These are phyloP conservation scores for Phrynocephalus vlangalii DNA, from an alignment of 2,797 vertebrate species.

Conservation along the genomic window DNA sequence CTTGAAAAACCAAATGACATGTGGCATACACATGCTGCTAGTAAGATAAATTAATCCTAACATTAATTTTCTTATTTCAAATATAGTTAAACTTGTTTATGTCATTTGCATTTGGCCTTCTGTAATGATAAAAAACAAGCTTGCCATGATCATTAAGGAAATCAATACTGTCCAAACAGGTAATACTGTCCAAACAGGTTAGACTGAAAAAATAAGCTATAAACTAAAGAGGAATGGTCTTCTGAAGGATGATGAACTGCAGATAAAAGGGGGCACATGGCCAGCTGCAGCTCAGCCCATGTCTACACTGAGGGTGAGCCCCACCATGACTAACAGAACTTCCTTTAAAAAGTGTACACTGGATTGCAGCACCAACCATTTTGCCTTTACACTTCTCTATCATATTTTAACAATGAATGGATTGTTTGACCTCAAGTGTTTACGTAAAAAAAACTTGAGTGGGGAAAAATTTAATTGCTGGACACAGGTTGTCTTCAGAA, in stretches of 20 bases:
- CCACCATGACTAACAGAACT: not conserved
- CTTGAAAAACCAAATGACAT: not conserved
- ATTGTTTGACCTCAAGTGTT: constrained; percentile 56
- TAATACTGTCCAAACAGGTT: constrained; percentile 5
- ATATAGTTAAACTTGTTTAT: not conserved
- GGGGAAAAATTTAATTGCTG: constrained; percentile 39
- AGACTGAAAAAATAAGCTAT: not conserved
- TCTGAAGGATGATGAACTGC: not conserved
- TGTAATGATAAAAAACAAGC: not conserved
- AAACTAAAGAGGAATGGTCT: too few relatives aligned
- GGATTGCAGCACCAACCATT: constrained; percentile 8
- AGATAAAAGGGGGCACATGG: constrained; percentile 31
- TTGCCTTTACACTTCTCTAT: constrained; percentile 49
- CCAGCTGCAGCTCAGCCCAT: not conserved
- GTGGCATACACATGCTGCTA: not conserved
- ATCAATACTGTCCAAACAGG: not conserved
- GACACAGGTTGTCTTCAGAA: constrained; percentile 27
- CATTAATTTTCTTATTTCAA: not conserved
- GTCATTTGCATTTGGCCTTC: not conserved
- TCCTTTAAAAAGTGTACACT: not conserved
- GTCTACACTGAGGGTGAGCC: not conserved
- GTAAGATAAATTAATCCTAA: constrained; percentile 19
- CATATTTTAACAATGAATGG: constrained; percentile 49
- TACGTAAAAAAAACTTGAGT: constrained; percentile 32
- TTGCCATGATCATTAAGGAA: not conserved